Conservation (phyloP, 2,888 invertebrate genomes). For the Apocheima hispidaria region DNA sequence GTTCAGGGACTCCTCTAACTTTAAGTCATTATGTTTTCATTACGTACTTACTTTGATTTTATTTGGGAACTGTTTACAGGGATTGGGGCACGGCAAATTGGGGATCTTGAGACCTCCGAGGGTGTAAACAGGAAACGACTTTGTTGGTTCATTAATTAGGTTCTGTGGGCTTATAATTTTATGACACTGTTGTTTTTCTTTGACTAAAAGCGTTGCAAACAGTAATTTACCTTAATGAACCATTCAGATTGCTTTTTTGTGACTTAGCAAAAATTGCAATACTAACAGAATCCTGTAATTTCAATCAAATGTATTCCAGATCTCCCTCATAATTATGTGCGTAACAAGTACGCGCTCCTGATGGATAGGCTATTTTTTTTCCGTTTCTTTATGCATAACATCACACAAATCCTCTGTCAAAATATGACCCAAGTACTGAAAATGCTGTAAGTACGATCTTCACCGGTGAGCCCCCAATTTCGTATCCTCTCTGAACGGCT, state of each 20-base stretch:
- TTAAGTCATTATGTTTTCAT: conserved; percentile 45
- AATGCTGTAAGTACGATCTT: too few species aligned
- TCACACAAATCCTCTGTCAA: too few species aligned
- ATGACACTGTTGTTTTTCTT: conserved; percentile 16
- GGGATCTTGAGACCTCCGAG: conserved; percentile 25
- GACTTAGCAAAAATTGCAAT: not conserved
- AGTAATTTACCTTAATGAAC: conserved; percentile 2
- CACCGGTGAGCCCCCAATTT: too few species aligned
- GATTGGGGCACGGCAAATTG: conserved; percentile 32
- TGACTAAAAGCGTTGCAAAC: not conserved
- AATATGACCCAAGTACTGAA: too few species aligned
- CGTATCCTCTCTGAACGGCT: too few species aligned
- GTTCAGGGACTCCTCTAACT: conserved; percentile 42
- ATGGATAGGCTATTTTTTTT: too few species aligned
- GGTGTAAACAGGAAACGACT: conserved; percentile 39
- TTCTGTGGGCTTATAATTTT: conserved; percentile 28
- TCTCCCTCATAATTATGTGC: too few species aligned
- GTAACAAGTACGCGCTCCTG: too few species aligned
- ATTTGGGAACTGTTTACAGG: conserved; percentile 42
- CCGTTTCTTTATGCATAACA: too few species aligned
- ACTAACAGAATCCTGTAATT: too few species aligned
- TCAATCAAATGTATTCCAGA: too few species aligned
- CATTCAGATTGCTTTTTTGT: not conserved
- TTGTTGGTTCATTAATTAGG: conserved; percentile 33
- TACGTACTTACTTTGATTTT: conserved; percentile 47